phyloP scores from a whole-genome alignment of 2,113 vertebrate species.

The Brachionichthys hirsutus region DNA sequence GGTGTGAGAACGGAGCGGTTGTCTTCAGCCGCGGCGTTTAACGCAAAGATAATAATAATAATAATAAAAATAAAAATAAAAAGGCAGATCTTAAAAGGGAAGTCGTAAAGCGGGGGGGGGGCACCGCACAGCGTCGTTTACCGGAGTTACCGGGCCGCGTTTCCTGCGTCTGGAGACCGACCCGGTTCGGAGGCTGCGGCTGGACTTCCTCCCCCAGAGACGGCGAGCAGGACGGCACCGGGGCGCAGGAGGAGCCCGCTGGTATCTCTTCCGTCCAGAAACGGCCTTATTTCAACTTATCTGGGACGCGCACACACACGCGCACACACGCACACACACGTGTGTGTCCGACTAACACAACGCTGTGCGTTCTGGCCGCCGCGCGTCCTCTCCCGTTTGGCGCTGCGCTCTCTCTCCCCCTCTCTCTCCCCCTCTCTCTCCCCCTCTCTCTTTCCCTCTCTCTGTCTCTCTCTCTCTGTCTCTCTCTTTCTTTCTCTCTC shows the following conservation, averaged over 20 bases:
- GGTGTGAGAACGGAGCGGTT: neutral
- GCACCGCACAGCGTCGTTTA: conserved; percentile 34
- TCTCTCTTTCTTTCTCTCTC: too few species aligned
- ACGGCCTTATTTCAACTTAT: too few species aligned
- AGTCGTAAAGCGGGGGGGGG: conserved; percentile 46
- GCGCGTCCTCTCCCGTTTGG: conserved; percentile 72
- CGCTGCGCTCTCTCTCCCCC: conserved; percentile 61
- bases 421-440: conserved; percentile 50
- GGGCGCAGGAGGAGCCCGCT: conserved; percentile 14
- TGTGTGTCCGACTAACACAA: conserved; percentile 66
- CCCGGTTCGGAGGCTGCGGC: conserved; percentile 57
- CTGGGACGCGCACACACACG: too few species aligned
- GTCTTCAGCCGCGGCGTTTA: too few species aligned
- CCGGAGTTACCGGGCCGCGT: conserved; percentile 68
- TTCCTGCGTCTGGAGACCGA: conserved; percentile 73
- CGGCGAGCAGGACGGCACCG: conserved; percentile 41
- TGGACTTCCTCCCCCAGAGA: conserved; percentile 66
- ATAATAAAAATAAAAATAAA: neutral
- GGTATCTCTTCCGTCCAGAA: too few species aligned
- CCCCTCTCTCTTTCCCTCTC: too few species aligned
- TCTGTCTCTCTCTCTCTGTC: too few species aligned
- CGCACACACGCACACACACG: too few species aligned
- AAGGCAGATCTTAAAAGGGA: conserved; percentile 23
- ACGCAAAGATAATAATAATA: too few species aligned
- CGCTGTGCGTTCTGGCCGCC: conserved; percentile 54